Percentiles rank a stretch among this genome's conserved stretches.
phyloP scores from a whole-genome alignment of 1,140 invertebrate species.

The Drosophila nigromelanica region DNA sequence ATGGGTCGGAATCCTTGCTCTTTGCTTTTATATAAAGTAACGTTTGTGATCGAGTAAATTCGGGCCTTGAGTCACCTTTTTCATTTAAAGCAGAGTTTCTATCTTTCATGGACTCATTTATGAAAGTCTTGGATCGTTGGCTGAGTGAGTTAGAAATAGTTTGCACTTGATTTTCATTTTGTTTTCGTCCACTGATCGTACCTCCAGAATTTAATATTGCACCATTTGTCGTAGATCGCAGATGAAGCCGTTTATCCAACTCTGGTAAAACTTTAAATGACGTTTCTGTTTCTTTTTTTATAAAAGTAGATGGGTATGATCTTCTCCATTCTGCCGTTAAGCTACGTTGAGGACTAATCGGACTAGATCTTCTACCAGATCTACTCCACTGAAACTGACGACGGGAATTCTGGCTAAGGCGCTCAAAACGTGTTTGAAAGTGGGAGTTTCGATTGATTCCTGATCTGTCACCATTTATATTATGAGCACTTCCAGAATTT shows the following conservation, averaged over 20 bases:
- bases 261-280: constrained; percentile 88
- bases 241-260: constrained; percentile 85
- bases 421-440: constrained; percentile 66
- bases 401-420: constrained; percentile 2
- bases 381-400: constrained; percentile 26
- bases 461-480: constrained; percentile 35
- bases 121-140: constrained; percentile 47
- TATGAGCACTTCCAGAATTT: constrained; percentile 53
- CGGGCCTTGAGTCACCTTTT: constrained; percentile 6
- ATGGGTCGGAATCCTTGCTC: constrained; percentile 5
- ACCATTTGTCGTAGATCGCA: constrained; percentile 91
- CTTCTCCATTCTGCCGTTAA: constrained; percentile 36
- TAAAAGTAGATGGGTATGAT: constrained; percentile 31
- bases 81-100: background rate
- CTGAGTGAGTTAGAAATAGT: constrained; percentile 11
- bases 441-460: constrained; percentile 28
- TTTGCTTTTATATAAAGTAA: constrained; percentile 38
- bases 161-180: constrained; percentile 12
- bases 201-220: constrained; percentile 91
- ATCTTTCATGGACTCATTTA: constrained; percentile 22
- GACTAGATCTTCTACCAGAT: constrained; percentile 23
- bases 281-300: constrained; percentile 22
- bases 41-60: constrained; percentile 57
- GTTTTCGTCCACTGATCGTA: constrained; percentile 88
- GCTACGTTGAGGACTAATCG: constrained; percentile 13